Evolutionary conservation across 2,113 vertebrate genomes (phyloP), one percentile per base, ranked within the genome.

Genomic region (Falcunculus frontatus): DNA sequence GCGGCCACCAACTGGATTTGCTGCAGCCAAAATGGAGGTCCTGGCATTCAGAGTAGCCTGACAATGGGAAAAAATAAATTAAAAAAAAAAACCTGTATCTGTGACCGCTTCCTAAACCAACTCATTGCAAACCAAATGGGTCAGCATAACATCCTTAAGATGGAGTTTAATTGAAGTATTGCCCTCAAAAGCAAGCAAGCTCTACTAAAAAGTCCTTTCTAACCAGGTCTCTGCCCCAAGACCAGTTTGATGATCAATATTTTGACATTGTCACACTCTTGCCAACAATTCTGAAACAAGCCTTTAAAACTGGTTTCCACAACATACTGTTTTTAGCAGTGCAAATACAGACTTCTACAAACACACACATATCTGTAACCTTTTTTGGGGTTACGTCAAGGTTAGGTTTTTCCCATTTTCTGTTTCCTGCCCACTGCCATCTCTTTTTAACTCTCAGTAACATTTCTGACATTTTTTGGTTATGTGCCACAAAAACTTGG

Each of bases 21-120:
- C 99, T 35, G 99, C 99, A 12, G 99, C 99, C 97, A 99, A 98
- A 98, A 99, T 99, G 80, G 99, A 99, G 1, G 99, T 99, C 57
- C 99, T 98, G 82, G 99, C 99, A 73, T 99, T 99, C 95, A 99
- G 97, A n/a, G 99, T 99, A 84, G 99, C 99, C 99, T 99, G 95
- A 59, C 8, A 93, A 94, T 5, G 16, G 47, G 74, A 25, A 33
- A 26, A 44, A 62, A 52, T 2, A 30, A 30, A n/a, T 49, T 30
- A 1, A 3, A 21, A 30, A 30, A 16, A 68, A 3, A 20, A 13
- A n/a, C n/a, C 5, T 2, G 0, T 32, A 67, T 13, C 29, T 64
- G 18, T 39, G 41, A 56, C 17, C 32, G 29, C 21, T 72, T 82
- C 10, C 37, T 72, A 91, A 89, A 83, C 3, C 30, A 87, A 52